These are phyloP conservation scores for Tetraneura akinire DNA, from an alignment of 1,140 invertebrate species.

Conservation along the genomic window DNA sequence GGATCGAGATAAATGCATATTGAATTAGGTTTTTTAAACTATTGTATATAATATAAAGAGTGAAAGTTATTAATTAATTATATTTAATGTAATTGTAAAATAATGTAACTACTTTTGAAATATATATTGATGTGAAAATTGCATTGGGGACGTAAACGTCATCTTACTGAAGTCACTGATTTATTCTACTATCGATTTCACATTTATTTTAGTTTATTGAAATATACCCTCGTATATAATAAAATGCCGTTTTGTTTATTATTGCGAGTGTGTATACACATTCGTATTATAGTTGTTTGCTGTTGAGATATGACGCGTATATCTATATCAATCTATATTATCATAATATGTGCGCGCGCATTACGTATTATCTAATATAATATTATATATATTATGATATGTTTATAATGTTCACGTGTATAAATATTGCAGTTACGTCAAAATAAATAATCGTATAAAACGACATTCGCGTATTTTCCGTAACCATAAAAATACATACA, in stretches of 20 bases:
- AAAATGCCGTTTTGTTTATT: slow-evolving; percentile 23
- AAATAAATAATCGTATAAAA: slow-evolving; percentile 8
- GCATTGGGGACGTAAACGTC: no score
- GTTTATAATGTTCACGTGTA: not conserved
- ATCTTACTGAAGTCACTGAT: slow-evolving; percentile 6
- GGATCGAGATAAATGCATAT: no score
- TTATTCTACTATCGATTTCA: slow-evolving; percentile 17
- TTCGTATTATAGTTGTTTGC: no score
- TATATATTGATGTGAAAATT: no score
- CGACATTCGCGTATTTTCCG: slow-evolving; percentile 1
- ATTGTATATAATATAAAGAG: no score
- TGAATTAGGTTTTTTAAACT: no score
- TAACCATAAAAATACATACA: not conserved
- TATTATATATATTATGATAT: slow-evolving; percentile 1
- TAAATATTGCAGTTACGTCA: not conserved
- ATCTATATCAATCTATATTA: not conserved
- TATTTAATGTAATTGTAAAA: no score
- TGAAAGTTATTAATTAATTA: no score
- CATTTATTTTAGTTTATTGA: slow-evolving; percentile 34
- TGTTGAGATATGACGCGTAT: no score
- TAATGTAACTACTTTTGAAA: no score
- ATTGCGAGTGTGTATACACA: not conserved
- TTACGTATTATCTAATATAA: no score
- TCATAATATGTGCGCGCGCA: not conserved
- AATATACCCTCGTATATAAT: slow-evolving; percentile 1